Conservation (phyloP, 2,797 vertebrate species). For the Eurystomus glaucurus region DNA sequence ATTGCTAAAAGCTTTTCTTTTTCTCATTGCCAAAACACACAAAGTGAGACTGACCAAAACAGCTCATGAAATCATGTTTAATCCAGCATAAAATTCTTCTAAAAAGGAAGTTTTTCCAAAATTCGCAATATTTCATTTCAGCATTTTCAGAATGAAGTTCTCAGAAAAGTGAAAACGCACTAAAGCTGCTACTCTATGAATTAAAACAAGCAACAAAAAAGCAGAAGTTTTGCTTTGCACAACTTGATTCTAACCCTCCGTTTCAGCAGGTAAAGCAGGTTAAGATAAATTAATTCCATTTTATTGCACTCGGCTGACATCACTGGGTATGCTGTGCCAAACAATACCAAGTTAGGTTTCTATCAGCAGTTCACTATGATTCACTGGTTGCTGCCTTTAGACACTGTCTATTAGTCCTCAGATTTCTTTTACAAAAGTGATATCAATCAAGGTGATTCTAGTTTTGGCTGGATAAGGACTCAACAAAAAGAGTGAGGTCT, state of each 20-base stretch:
- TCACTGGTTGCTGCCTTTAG: neutral
- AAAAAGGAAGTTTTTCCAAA: neutral
- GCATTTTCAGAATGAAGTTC: neutral
- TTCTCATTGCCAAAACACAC: neutral
- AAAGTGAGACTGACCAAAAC: neutral
- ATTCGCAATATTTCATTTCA: neutral
- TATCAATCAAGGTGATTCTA: neutral
- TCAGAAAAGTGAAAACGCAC: neutral
- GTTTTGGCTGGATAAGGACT: neutral
- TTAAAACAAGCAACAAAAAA: neutral
- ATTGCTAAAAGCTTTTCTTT: neutral
- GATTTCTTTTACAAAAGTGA: neutral
- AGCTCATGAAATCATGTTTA: neutral
- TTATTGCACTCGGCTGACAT: neutral
- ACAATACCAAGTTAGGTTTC: neutral
- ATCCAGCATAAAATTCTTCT: neutral
- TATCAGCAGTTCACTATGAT: slow-evolving; percentile 20
- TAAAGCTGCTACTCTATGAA: neutral
- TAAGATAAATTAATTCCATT: slow-evolving; percentile 11
- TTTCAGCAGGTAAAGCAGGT: neutral
- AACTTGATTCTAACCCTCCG: neutral
- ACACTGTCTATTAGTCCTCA: neutral
- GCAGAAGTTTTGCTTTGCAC: neutral
- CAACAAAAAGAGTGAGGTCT: neutral
- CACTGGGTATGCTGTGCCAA: neutral